These are phyloP conservation scores for Julus scandinavius DNA, from an alignment of 2,888 invertebrate species.

Conservation along the genomic window DNA sequence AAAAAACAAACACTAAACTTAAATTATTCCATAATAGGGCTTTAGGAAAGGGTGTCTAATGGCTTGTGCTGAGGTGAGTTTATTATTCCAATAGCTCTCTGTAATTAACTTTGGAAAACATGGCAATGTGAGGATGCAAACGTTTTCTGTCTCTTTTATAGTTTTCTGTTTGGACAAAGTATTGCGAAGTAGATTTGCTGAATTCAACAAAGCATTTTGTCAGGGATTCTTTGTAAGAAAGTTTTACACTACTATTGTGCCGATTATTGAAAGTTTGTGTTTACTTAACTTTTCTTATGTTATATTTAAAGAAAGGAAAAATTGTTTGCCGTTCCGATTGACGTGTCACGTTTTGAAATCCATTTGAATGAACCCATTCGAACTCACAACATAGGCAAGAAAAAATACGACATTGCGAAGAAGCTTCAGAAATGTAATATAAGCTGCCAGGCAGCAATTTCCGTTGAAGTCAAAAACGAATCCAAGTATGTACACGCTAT, in stretches of 20 bases:
- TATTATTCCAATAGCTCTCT: not conserved
- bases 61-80: conserved; percentile 77
- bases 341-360: conserved; percentile 81
- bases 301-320: not conserved
- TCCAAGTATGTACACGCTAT: not conserved
- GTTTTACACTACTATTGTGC: no score
- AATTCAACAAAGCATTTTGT: conserved; percentile 70
- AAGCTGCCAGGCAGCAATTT: not conserved
- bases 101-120: not conserved
- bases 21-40: conserved; percentile 73
- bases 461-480: not conserved
- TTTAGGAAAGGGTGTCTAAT: conserved; percentile 83
- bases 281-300: not conserved
- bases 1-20: not conserved
- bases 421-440: not conserved
- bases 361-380: conserved; percentile 85
- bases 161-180: conserved; percentile 88
- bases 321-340: conserved; percentile 71
- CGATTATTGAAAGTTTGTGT: not conserved
- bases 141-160: conserved; percentile 3
- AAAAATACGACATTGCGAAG: conserved; percentile 70
- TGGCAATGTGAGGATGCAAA: not conserved
- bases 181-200: conserved; percentile 86
- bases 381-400: conserved; percentile 85
- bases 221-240: not conserved